phyloP scores from a whole-genome alignment of 2,888 invertebrate genomes.

The Glyphotaelius pellucidus region DNA sequence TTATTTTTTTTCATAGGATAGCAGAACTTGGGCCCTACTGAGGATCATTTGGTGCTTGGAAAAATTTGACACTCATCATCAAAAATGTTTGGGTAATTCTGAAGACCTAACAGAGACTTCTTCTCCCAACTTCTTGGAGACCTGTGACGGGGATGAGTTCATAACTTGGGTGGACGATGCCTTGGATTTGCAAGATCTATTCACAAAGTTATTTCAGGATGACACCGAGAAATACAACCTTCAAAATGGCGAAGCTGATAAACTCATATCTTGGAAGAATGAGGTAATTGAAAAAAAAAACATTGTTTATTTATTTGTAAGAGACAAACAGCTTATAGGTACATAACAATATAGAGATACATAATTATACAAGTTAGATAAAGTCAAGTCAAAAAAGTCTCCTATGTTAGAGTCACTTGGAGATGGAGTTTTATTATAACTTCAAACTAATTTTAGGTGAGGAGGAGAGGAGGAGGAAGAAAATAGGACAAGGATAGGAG shows the following conservation, averaged over 20 bases:
- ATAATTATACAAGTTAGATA: too few species aligned
- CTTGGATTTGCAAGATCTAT: slow-evolving; percentile 56
- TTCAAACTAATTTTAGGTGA: too few species aligned
- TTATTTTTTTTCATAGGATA: slow-evolving; percentile 59
- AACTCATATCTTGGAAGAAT: slow-evolving; percentile 53
- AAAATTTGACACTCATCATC: slow-evolving; percentile 24
- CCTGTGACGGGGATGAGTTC: slow-evolving; percentile 55
- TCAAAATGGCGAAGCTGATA: slow-evolving; percentile 37
- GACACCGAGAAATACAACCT: slow-evolving; percentile 42
- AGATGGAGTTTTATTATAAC: too few species aligned
- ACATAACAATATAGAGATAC: too few species aligned
- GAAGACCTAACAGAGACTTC: background rate
- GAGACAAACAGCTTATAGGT: too few species aligned
- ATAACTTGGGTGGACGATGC: slow-evolving; percentile 63
- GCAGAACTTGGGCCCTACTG: slow-evolving; percentile 57
- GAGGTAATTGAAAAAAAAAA: slow-evolving; percentile 48
- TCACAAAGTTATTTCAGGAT: slow-evolving; percentile 55
- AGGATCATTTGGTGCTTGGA: slow-evolving; percentile 61
- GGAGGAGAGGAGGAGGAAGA: too few species aligned
- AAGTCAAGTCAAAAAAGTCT: too few species aligned
- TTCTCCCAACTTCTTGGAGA: background rate
- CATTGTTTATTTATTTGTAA: too few species aligned
- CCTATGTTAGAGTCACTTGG: too few species aligned
- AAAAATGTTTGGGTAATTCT: background rate
- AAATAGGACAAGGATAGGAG: too few species aligned